Base-by-base conservation (phyloP, 2,888 invertebrate species). In the Synergus umbraculus region DNA sequence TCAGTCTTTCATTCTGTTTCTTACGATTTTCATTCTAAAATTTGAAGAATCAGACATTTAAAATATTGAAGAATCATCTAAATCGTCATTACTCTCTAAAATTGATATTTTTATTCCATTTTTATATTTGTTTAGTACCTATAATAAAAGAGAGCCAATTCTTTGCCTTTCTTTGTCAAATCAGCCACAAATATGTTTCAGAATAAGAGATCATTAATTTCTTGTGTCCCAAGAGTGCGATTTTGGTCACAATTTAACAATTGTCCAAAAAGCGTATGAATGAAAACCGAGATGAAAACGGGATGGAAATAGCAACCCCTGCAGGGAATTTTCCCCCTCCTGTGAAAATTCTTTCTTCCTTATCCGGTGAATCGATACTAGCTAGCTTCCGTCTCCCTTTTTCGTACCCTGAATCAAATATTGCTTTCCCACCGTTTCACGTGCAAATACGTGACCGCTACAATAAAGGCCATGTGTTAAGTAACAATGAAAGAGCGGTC, bases 131-230 rank as follows among this genome's bases (percentile, higher is more conserved):
- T 54, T 54, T n/a, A 54, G n/a, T n/a, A n/a, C 9, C 5, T 54
- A 9, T 9, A 13, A 13, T 9, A 9, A 9, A 54, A 54, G n/a
- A 54, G n/a, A 54, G 2, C 54, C n/a, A 54, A 54, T 54, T 54
- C n/a, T 54, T 54, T n/a, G n/a, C n/a, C 54, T 54, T 54, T 54
- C 54, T n/a, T 54, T 54, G 54, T 54, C n/a, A n/a, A 54, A 54
- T 18, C 54, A 54, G n/a, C 54, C 54, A 54, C 54, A 54, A n/a
- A 54, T 54, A n/a, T 9, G 9, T n/a, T 54, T n/a, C 54, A 54
- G n/a, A n/a, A 54, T 54, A 54, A n/a, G n/a, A 54, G 54, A 54
- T 54, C 54, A 54, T 54, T 54, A 54, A 54, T 54, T 54, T 54
- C n/a, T n/a, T 54, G 9, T n/a, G 54, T 54, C 54, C 54, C 54